Percentiles rank a stretch among this genome's conserved stretches.
Conservation (phyloP, 2,113 vertebrate genomes). For the Suricata suricatta region DNA sequence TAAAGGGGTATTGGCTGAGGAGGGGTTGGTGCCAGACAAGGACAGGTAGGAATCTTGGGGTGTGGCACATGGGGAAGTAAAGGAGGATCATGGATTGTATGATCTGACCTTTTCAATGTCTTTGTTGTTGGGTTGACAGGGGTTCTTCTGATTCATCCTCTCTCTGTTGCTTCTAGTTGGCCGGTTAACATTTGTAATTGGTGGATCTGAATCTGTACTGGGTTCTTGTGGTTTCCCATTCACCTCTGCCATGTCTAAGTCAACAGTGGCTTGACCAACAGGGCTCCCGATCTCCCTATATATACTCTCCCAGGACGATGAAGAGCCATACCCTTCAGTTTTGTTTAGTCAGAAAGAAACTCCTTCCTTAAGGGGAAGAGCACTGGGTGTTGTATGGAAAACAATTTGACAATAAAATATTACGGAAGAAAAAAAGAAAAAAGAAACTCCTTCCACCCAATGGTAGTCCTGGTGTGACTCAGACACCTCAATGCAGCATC, state of each 20-base stretch:
- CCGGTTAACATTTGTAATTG: background rate
- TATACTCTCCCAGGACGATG: background rate
- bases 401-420: too few relatives aligned
- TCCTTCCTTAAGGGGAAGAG: too few relatives aligned
- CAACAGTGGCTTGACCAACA: background rate
- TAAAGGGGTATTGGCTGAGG: background rate
- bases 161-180: background rate
- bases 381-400: too few relatives aligned
- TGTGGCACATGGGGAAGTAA: background rate
- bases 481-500: background rate
- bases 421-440: too few relatives aligned
- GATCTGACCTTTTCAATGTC: background rate
- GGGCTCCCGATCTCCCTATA: background rate
- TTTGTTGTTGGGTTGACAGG: background rate
- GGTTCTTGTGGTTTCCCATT: background rate
- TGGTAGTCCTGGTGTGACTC: background rate
- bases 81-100: background rate
- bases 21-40: background rate
- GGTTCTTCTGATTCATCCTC: background rate
- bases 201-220: background rate
- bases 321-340: background rate
- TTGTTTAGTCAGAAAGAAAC: background rate
- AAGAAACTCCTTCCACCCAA: background rate
- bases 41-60: background rate
- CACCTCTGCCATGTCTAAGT: background rate